Conservation (phyloP, 2,888 invertebrate species). For the Apodemia zela region DNA sequence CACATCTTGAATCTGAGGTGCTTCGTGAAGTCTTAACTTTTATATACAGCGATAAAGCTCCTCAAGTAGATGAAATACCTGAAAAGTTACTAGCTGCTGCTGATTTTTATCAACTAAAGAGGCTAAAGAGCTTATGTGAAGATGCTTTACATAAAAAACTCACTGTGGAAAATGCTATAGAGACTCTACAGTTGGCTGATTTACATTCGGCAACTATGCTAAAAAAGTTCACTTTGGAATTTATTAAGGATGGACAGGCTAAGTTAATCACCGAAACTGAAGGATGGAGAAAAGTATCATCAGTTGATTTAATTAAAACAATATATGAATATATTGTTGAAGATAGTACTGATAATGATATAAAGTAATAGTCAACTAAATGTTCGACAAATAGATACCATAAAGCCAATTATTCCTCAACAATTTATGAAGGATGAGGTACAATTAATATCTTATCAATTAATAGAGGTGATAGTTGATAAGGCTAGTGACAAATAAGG, state of each 20-base stretch:
- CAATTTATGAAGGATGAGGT: too few relatives aligned
- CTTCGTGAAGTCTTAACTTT: slow-evolving; percentile 62
- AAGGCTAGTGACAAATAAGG: too few relatives aligned
- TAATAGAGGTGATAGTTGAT: too few relatives aligned
- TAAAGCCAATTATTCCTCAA: too few relatives aligned
- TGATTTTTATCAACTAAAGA: slow-evolving; percentile 64
- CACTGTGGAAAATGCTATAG: slow-evolving; percentile 69
- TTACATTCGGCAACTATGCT: slow-evolving; percentile 62
- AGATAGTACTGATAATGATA: slow-evolving; percentile 57
- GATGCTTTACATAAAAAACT: slow-evolving; percentile 66
- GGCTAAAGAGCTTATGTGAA: slow-evolving; percentile 65
- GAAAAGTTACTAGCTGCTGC: slow-evolving; percentile 66
- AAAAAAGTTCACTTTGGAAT: slow-evolving; percentile 60
- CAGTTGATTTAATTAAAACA: slow-evolving; percentile 62
- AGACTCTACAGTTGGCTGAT: slow-evolving; percentile 65
- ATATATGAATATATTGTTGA: slow-evolving; percentile 69
- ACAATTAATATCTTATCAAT: too few relatives aligned
- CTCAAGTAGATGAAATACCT: slow-evolving; percentile 66
- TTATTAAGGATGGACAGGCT: slow-evolving; percentile 70
- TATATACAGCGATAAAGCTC: slow-evolving; percentile 69
- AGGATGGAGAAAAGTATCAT: slow-evolving; percentile 64
- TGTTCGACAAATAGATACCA: too few relatives aligned
- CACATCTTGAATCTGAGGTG: slow-evolving; percentile 62
- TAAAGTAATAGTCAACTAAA: slow-evolving; percentile 27
- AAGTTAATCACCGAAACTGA: slow-evolving; percentile 65